Evolutionary conservation across 2,888 invertebrate species (phyloP), one percentile per base, ranked within the genome.

Genomic region (Agelastica alni): DNA sequence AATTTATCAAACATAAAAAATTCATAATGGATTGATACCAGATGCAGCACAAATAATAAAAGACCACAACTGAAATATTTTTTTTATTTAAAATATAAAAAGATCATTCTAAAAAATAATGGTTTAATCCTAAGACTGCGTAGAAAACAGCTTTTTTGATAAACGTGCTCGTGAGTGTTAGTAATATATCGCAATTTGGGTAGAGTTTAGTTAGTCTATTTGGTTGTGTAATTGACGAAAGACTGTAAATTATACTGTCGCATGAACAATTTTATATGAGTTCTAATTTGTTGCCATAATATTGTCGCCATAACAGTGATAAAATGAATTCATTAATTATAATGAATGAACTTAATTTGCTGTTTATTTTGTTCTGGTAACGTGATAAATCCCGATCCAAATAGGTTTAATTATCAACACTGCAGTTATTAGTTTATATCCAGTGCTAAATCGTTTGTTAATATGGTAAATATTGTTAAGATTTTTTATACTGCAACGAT

Each of bases 311-410:
- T 14, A 34, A 46, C 46, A 32, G 55, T 44, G 51, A 51, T 55
- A 45, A 34, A 51, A 46, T 34, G 41, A 41, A 30, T 46, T 34
- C 34, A 55, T 55, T 45, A 55, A 55, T 51, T 55, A 44, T 45
- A 55, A 55, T 55, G 45, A 51, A 42, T 30, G 51, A 16, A 46
- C 45, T 49, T 42, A 45, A 55, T 51, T 46, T 42, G 51, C 42
- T 51, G 45, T 55, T 36, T 39, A 51, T 55, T 49, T 41, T 34
- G 45, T 34, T 7, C 39, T 12, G 32, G 20, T 3, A 41, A 34
- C 34, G 41, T 47, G 26, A 49, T 49, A 41, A 51, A 51, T 51
- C 51, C 31, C 34, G 9, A 41, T 41, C n/a, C 41, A 31, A 48
- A 48, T 41, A 31, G 41, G 16, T 18, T 41, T 39, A 18, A 39